Evolutionary conservation across 2,797 vertebrate species (phyloP).

Genomic region (Hydrophis major): DNA sequence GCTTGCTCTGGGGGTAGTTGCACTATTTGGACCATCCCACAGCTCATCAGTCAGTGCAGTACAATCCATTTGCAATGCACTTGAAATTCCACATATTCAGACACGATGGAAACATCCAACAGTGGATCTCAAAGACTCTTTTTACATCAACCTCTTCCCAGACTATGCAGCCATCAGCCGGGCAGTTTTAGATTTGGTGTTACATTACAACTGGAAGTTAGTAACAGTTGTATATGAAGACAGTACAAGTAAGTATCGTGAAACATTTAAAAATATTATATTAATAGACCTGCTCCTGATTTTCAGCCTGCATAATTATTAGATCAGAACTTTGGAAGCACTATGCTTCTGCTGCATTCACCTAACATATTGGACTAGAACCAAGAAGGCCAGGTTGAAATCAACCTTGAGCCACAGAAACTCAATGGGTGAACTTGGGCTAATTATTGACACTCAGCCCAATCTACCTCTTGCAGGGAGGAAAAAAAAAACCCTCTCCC

Average conservation of each 20-base stretch:
- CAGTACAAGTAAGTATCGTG: conserved; percentile 81
- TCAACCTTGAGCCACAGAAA: neutral
- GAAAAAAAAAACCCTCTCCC: neutral
- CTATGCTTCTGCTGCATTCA: neutral
- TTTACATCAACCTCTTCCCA: conserved; percentile 96
- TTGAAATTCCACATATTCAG: conserved; percentile 98
- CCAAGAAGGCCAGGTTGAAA: neutral
- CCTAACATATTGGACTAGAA: neutral
- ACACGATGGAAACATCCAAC: conserved; percentile 96
- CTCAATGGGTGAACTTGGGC: neutral
- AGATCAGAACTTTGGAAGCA: neutral
- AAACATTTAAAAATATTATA: neutral
- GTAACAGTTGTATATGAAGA: conserved; percentile 97
- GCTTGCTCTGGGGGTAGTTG: conserved; percentile 92
- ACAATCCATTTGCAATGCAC: conserved; percentile 96
- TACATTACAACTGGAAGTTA: conserved; percentile 93
- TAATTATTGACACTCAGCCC: neutral
- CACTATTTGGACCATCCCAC: conserved; percentile 93
- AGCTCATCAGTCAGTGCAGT: conserved; percentile 95
- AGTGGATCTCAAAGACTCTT: conserved; percentile 91
- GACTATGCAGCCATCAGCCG: conserved; percentile 94
- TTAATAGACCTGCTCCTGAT: neutral
- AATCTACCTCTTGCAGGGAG: neutral
- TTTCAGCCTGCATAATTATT: neutral
- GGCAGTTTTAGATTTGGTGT: conserved; percentile 91